Conservation (phyloP, 1,140 invertebrate species). For the Galleria mellonella region DNA sequence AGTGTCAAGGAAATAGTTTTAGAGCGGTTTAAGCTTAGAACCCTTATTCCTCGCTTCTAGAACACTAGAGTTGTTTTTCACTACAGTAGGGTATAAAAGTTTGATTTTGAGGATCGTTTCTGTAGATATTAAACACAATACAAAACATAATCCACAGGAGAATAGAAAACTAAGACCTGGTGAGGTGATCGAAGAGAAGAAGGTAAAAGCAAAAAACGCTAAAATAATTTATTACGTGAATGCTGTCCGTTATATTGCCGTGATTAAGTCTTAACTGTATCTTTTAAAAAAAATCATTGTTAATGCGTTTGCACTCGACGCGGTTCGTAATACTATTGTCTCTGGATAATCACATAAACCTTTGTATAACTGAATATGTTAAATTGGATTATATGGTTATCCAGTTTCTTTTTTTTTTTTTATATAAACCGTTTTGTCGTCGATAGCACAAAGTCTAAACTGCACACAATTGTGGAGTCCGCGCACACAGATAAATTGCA, state of each 20-base stretch:
- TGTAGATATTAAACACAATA: constrained; percentile 60
- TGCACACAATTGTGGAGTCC: constrained; percentile 61
- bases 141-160: constrained; percentile 73
- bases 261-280: constrained; percentile 60
- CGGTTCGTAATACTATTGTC: constrained; percentile 44
- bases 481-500: constrained; percentile 63
- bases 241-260: constrained; percentile 66
- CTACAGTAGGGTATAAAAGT: constrained; percentile 22
- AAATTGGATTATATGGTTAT: constrained; percentile 35
- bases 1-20: constrained; percentile 38
- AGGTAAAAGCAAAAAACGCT: constrained; percentile 91
- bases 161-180: constrained; percentile 91
- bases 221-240: constrained; percentile 61
- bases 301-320: constrained; percentile 62
- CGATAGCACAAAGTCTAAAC: constrained; percentile 52
- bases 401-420: constrained; percentile 29
- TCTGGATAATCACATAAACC: constrained; percentile 50
- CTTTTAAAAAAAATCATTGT: constrained; percentile 36
- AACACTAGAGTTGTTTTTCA: constrained; percentile 24
- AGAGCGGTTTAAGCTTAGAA: constrained; percentile 42
- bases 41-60: constrained; percentile 57
- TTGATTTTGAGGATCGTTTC: constrained; percentile 20
- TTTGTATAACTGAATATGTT: not conserved
- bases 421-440: constrained; percentile 42
- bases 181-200: constrained; percentile 93